Conservation (phyloP, 1,140 invertebrate species). For the Pseudobourletiella spinata region DNA sequence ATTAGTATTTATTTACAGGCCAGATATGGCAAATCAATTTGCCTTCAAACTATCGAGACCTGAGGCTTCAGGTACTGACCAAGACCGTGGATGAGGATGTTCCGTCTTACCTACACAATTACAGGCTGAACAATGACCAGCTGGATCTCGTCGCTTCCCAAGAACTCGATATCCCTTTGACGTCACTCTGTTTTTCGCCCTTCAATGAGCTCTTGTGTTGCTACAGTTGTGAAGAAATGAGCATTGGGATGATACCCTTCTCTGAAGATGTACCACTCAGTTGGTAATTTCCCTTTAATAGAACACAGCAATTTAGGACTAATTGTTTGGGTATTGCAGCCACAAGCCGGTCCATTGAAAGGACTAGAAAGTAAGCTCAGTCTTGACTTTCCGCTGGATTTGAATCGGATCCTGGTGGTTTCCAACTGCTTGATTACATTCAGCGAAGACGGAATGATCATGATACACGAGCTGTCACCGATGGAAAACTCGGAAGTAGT, state of each 20-base stretch:
- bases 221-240: slow-evolving; percentile 6
- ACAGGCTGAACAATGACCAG: slow-evolving; percentile 15
- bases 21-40: slow-evolving; percentile 19
- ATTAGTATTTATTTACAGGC: slow-evolving; percentile 7
- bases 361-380: slow-evolving; percentile 17
- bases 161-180: slow-evolving; percentile 18
- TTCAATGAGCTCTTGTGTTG: slow-evolving; percentile 14
- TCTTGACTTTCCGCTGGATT: slow-evolving; percentile 9
- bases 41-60: slow-evolving; percentile 15
- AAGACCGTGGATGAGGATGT: slow-evolving; percentile 10
- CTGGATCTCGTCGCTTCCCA: slow-evolving; percentile 26
- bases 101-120: slow-evolving; percentile 21
- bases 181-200: slow-evolving; percentile 14
- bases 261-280: slow-evolving; percentile 22
- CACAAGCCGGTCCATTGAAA: slow-evolving; percentile 18
- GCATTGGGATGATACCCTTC: slow-evolving; percentile 19
- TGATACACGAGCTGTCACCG: slow-evolving; percentile 7
- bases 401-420: slow-evolving; percentile 13
- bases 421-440: slow-evolving; percentile 22
- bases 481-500: slow-evolving; percentile 3
- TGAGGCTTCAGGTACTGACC: slow-evolving; percentile 28
- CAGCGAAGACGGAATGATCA: slow-evolving; percentile 19
- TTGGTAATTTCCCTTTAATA: no score
- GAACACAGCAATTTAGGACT: no score
- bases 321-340: background rate